These are phyloP conservation scores for Latheticus oryzae DNA, from an alignment of 2,888 invertebrate species.

Conservation along the genomic window DNA sequence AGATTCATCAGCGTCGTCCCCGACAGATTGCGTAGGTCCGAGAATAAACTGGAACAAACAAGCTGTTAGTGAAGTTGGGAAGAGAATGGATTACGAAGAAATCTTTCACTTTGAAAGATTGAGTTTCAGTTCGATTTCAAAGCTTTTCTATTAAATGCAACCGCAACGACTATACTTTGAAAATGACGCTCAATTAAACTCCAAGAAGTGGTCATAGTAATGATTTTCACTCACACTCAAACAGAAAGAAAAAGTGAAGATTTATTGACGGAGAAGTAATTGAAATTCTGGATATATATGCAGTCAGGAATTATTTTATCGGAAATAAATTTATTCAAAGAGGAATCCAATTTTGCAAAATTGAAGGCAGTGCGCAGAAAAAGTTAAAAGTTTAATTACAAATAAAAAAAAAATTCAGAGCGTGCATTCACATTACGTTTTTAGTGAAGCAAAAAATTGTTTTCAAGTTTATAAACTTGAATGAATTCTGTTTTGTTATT, in stretches of 20 bases:
- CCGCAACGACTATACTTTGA: slow-evolving; percentile 5
- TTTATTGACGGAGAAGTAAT: slow-evolving; percentile 3
- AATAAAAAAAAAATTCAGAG: no score
- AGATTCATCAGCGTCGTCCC: slow-evolving; percentile 77
- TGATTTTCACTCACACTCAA: slow-evolving; percentile 2
- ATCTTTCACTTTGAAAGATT: slow-evolving; percentile 32
- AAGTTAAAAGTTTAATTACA: no score
- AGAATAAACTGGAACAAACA: slow-evolving; percentile 72
- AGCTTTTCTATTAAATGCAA: slow-evolving; percentile 23
- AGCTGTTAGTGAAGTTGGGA: slow-evolving; percentile 31
- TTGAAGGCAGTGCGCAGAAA: no score
- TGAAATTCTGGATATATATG: slow-evolving; percentile 5
- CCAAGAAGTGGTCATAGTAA: slow-evolving; percentile 10
- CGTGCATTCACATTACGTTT: no score
- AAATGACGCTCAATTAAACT: slow-evolving; percentile 22
- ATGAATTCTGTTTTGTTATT: no score
- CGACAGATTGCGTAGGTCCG: slow-evolving; percentile 74
- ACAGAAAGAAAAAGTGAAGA: background rate
- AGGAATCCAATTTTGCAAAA: no score
- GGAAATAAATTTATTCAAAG: slow-evolving; percentile 21
- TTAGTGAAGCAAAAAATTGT: no score
- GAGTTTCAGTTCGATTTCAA: slow-evolving; percentile 21
- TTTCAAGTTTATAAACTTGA: no score
- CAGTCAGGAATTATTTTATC: slow-evolving; percentile 11
- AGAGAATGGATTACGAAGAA: slow-evolving; percentile 27